Evolutionary conservation across 2,888 invertebrate species (phyloP), one percentile per base, ranked within the genome.

Genomic region (Tupiocoris notatus): DNA sequence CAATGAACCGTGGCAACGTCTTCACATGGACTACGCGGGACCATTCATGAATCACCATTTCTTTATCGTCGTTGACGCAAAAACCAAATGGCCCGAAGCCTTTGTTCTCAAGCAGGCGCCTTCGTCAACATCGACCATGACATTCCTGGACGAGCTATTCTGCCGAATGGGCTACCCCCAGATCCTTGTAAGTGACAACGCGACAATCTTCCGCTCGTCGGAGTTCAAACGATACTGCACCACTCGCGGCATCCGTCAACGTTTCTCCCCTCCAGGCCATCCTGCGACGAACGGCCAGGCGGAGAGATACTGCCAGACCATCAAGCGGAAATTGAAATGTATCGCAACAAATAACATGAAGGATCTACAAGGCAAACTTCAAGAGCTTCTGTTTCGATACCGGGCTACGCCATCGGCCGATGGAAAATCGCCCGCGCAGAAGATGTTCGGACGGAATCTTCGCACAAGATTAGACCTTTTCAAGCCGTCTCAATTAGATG

Each of bases 91-190:
- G 65, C 24, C 65, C 1, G 65, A 65, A 18, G 24, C 61, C 23
- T 59, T 9, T 3, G 7, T 23, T 7, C 12, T 2, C 20, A 70
- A 6, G 23, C 6, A 58, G 18, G 59, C 70, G 3, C 58, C 70
- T 6, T 59, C 70, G 18, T 59, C 70, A n/a, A n/a, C 23, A n/a
- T 16, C 20, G 1, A 71, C 71, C 1, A 71, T 71, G 24, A 20
- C 2, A 9, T 62, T 71, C 25, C 2, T 71, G 2, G 24, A 71
- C 18, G 25, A 62, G n/a, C 61, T 71, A 54, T 71, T 71, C 17
- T n/a, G 12, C 21, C n/a, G n/a, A 20, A 57, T 58, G n/a, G 58
- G 70, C 2, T 23, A 58, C 21, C 58, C 70, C 7, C 58, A 21
- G 2, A n/a, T n/a, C n/a, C 22, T 70, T 18, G 7, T 70, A 7